Evolutionary conservation across 53 echinoderm and acorn worm genomes (phyloP), one percentile per base, ranked within the genome.

Genomic region (Luidia sarsii): DNA sequence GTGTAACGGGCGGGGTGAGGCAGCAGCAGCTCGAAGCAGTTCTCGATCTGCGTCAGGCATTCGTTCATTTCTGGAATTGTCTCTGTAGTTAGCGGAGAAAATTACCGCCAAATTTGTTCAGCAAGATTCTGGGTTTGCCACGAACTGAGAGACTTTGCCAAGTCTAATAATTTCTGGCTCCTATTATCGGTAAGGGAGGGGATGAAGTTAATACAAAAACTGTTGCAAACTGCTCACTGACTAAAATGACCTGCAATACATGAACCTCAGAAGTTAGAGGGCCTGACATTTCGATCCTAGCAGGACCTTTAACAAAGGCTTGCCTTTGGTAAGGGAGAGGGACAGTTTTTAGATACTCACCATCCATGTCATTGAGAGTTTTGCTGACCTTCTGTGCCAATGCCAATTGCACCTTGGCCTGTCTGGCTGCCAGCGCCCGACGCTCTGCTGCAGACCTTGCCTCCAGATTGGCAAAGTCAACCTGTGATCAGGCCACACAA

Each of bases 401-500:
- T 16, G 67, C 80, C 48, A 80, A 71, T 49, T 88, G 77, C 32
- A 82, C 33, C 28, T 86, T 88, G 20, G 85, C 49, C 61, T 87
- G 83, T 27, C 91, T 82, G 57, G 61, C 87, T 22, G 67, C 80
- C 38, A 85, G 87, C 14, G 89, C 50, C 28, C 79, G 91, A 29
- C 85, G 88, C 81, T 93, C 93, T 1, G 86, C 97, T 48, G 84
- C 82, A 38, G 93, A 51, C 25, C 87, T 56, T 11, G 93, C 93
- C 37, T 90, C 83, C 18, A 97, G 94, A 83, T 88, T 86, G n/a
- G 86, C 83, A 89, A 97, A 97, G 66, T 97, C 83, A 37, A 97
- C 79, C 97, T 97, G 72, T 9, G 56, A 46, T 20, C 11, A 45
- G 10, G 14, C 23, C 69, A 10, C 37, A 18, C 6, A 48, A 63